phyloP scores from a whole-genome alignment of 92 coral and sea anemone species.

The Heteractis magnifica region DNA sequence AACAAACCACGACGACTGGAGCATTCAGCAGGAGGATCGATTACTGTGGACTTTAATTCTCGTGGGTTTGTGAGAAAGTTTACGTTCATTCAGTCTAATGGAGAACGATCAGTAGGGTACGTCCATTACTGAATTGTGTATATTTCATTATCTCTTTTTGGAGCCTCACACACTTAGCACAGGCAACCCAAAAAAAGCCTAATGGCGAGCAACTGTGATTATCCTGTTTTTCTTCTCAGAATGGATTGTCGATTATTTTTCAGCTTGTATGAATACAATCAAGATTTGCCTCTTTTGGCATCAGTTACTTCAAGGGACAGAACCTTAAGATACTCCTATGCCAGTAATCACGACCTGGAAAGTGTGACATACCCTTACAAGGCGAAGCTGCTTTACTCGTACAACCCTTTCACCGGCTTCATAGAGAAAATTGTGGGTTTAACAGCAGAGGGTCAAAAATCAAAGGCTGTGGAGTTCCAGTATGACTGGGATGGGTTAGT shows the following conservation, averaged over 20 bases:
- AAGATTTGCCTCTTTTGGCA: slow-evolving; percentile 12
- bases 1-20: slow-evolving; percentile 32
- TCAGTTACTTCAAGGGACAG: slow-evolving; percentile 49
- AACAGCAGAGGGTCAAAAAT: slow-evolving; percentile 32
- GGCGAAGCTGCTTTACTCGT: slow-evolving; percentile 44
- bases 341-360: slow-evolving; percentile 46
- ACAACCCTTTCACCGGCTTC: slow-evolving; percentile 50
- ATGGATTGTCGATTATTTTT: not conserved
- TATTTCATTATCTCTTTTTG: not conserved
- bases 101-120: slow-evolving; percentile 12
- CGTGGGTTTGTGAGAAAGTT: slow-evolving; percentile 50
- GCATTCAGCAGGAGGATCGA: slow-evolving; percentile 49
- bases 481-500: slow-evolving; percentile 68
- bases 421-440: slow-evolving; percentile 45
- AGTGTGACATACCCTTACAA: slow-evolving; percentile 55
- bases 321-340: slow-evolving; percentile 53
- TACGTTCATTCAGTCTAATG: not conserved
- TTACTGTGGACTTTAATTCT: slow-evolving; percentile 44
- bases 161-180: not conserved
- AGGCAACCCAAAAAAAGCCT: not conserved
- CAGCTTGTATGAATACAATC: slow-evolving; percentile 65
- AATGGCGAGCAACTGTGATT: no score
- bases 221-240: no score
- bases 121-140: not conserved
- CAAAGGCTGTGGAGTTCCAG: slow-evolving; percentile 37